A percentile compares a stretch with the other conserved stretches of the same genome.
phyloP scores from a whole-genome alignment of 2,113 vertebrate genomes.

The Microtus ochrogaster region DNA sequence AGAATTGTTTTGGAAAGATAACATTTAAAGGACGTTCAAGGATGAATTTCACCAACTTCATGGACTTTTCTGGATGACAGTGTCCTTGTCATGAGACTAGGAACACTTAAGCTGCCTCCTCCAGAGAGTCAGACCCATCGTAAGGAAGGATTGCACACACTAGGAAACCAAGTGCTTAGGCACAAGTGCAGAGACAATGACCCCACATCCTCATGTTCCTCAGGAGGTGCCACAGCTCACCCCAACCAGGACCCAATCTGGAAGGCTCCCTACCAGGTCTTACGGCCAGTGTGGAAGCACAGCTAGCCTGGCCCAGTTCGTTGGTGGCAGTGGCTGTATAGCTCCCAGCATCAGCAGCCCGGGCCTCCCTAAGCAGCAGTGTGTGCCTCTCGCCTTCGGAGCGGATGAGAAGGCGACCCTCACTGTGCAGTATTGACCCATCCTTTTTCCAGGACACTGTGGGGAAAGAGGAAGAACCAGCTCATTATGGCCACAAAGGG shows the following conservation, averaged over 20 bases:
- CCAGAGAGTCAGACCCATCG: neutral
- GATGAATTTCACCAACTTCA: neutral
- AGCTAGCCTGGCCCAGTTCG: conserved; percentile 92
- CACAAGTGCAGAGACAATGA: neutral
- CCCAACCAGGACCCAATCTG: neutral
- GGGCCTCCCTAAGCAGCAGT: conserved; percentile 91
- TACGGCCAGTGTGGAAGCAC: conserved; percentile 91
- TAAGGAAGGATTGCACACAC: neutral
- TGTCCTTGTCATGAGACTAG: neutral
- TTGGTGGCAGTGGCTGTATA: conserved; percentile 93
- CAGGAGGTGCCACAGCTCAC: neutral
- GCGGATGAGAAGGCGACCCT: conserved; percentile 89
- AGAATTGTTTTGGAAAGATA: neutral
- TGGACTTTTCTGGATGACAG: neutral
- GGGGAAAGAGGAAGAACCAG: neutral
- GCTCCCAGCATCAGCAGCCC: conserved; percentile 90
- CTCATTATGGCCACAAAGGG: neutral
- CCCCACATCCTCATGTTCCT: neutral
- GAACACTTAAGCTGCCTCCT: conserved; percentile 34
- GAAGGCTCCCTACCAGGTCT: conserved; percentile 88
- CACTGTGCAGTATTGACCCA: conserved; percentile 84
- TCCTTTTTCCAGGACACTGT: conserved; percentile 95
- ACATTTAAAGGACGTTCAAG: conserved; percentile 13
- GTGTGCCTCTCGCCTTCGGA: conserved; percentile 95
- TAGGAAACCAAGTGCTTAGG: neutral